phyloP scores from a whole-genome alignment of 2,113 vertebrate genomes.

The Megaleporinus macrocephalus region DNA sequence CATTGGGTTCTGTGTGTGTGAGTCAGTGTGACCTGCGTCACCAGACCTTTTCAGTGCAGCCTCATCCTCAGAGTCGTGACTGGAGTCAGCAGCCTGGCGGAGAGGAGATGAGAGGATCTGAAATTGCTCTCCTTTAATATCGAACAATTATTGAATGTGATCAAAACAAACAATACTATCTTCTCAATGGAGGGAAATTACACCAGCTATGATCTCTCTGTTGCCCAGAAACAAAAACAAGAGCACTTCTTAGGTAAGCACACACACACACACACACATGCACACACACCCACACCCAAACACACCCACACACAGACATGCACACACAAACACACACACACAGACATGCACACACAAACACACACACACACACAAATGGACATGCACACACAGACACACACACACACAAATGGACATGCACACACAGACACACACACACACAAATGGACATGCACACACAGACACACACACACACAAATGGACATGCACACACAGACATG shows the following conservation, averaged over 20 bases:
- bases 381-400: too few relatives aligned
- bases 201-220: slow-evolving; percentile 9
- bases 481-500: too few relatives aligned
- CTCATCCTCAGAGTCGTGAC: slow-evolving; percentile 36
- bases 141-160: slow-evolving; percentile 30
- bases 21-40: slow-evolving; percentile 26
- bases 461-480: too few relatives aligned
- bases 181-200: slow-evolving; percentile 36
- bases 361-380: not conserved
- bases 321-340: too few relatives aligned
- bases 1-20: slow-evolving; percentile 9
- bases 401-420: too few relatives aligned
- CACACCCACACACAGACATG: too few relatives aligned
- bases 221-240: slow-evolving; percentile 33
- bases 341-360: too few relatives aligned
- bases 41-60: not conserved
- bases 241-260: not conserved
- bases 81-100: not conserved
- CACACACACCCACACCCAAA: not conserved
- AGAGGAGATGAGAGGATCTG: slow-evolving; percentile 9
- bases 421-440: too few relatives aligned
- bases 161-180: slow-evolving; percentile 44
- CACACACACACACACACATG: slow-evolving; percentile 22
- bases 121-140: slow-evolving; percentile 30
- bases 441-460: too few relatives aligned